Percentiles rank a stretch among this genome's conserved stretches.
These are phyloP conservation scores for Solea solea DNA, from an alignment of 2,113 vertebrate genomes.

Conservation along the genomic window DNA sequence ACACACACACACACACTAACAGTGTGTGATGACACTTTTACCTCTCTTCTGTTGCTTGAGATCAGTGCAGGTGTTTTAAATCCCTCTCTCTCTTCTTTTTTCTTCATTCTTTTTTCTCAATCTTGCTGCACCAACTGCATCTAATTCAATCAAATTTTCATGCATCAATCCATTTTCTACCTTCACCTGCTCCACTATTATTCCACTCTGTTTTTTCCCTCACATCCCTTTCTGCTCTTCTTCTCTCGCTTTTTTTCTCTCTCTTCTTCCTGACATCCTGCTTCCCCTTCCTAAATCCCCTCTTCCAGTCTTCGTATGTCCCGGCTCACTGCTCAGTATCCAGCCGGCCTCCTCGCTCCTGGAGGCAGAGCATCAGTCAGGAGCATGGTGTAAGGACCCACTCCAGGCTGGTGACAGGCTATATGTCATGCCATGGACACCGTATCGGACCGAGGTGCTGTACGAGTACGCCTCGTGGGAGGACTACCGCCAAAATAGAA, in stretches of 20 bases:
- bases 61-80: constrained; percentile 71
- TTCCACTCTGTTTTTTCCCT: constrained; percentile 42
- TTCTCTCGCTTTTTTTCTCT: constrained; percentile 20
- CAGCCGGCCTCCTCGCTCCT: constrained; percentile 87
- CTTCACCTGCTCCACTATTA: constrained; percentile 46
- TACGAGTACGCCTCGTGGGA: constrained; percentile 94
- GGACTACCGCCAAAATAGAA: constrained; percentile 87
- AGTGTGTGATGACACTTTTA: constrained; percentile 70
- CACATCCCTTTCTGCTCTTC: constrained; percentile 31
- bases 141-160: constrained; percentile 71
- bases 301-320: constrained; percentile 92
- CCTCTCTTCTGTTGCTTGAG: constrained; percentile 63
- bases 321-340: constrained; percentile 89
- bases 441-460: constrained; percentile 92
- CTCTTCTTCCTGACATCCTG: constrained; percentile 40
- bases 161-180: constrained; percentile 59
- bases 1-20: constrained; percentile 61
- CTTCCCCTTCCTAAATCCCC: constrained; percentile 52
- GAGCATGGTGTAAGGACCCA: constrained; percentile 96
- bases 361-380: constrained; percentile 92
- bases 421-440: constrained; percentile 96
- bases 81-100: constrained; percentile 67
- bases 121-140: constrained; percentile 66
- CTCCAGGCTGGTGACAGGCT: constrained; percentile 93
- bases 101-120: constrained; percentile 68